These are phyloP conservation scores for Chaetodon trifascialis DNA, from an alignment of 2,113 vertebrate genomes.

Conservation along the genomic window DNA sequence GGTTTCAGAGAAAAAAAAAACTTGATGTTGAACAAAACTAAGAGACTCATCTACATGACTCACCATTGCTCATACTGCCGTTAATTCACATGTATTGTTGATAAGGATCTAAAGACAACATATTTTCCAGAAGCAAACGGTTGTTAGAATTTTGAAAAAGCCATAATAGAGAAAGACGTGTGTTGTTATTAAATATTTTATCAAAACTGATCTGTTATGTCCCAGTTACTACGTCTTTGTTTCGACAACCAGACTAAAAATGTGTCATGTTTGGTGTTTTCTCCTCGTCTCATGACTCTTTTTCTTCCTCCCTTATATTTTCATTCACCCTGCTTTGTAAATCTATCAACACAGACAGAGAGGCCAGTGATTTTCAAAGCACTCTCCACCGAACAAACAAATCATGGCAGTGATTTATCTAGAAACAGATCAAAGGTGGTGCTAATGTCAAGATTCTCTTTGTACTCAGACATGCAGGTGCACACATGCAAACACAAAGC, in stretches of 20 bases:
- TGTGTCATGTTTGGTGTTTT: constrained; percentile 4
- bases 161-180: background rate
- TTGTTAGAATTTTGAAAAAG: too few relatives aligned
- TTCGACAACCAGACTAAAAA: constrained; percentile 19
- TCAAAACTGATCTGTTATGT: background rate
- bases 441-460: constrained; percentile 58
- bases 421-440: constrained; percentile 62
- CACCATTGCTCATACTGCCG: background rate
- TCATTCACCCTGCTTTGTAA: constrained; percentile 23
- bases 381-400: constrained; percentile 45
- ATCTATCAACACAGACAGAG: constrained; percentile 20
- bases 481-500: constrained; percentile 32
- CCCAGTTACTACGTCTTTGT: constrained; percentile 1
- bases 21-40: background rate
- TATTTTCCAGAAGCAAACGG: background rate
- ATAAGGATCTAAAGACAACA: background rate
- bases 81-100: background rate
- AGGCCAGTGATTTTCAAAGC: constrained; percentile 64
- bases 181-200: background rate
- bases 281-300: background rate
- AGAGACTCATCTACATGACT: background rate
- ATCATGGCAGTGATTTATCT: constrained; percentile 55
- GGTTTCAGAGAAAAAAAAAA: background rate
- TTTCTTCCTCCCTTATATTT: background rate
- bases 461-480: constrained; percentile 59